A percentile compares a stretch with the other conserved stretches of the same genome.
Conservation (phyloP, 2,888 invertebrate species). For the Ceriagrion tenellum region DNA sequence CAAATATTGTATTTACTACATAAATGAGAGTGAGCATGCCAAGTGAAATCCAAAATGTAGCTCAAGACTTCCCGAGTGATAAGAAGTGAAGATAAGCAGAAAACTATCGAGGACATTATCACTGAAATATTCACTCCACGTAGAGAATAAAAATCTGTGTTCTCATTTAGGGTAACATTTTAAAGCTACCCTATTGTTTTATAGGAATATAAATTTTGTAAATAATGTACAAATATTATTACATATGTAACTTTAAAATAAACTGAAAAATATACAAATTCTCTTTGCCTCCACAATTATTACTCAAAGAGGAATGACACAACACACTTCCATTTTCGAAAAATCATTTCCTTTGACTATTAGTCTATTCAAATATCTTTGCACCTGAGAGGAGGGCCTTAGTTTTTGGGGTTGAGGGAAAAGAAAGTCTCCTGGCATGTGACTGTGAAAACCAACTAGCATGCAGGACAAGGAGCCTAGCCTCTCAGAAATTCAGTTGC, state of each 20-base stretch:
- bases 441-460: too few species aligned
- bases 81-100: neutral
- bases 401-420: too few species aligned
- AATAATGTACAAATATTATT: slow-evolving; percentile 46
- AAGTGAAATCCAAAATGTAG: neutral
- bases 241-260: slow-evolving; percentile 17
- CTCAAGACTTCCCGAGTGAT: neutral
- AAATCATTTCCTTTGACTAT: too few species aligned
- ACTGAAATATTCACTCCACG: neutral
- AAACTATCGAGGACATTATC: neutral
- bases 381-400: too few species aligned
- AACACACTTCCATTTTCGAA: too few species aligned
- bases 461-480: too few species aligned
- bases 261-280: neutral
- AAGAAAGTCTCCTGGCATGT: too few species aligned
- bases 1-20: neutral
- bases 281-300: too few species aligned
- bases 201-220: slow-evolving; percentile 31
- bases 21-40: neutral
- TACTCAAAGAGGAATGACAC: too few species aligned
- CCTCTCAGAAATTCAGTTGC: too few species aligned
- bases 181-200: neutral
- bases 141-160: neutral
- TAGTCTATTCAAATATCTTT: too few species aligned
- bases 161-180: neutral